A percentile compares a stretch with the other conserved stretches of the same genome.
Evolutionary conservation across 2,888 invertebrate genomes (phyloP).

Genomic region (Campoplex capitator): DNA sequence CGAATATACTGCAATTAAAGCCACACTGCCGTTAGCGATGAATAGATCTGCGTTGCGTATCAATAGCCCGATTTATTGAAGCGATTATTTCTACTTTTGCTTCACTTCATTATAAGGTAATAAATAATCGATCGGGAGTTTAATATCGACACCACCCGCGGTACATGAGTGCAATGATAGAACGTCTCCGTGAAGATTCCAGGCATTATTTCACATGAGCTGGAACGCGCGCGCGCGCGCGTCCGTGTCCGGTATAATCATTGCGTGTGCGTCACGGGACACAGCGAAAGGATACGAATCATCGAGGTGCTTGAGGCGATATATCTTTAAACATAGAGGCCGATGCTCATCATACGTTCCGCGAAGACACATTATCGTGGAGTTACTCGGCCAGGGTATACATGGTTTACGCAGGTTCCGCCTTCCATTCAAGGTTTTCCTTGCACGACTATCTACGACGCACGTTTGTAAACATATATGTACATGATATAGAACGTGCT

Average conservation of each 20-base stretch:
- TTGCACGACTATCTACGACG: conserved; percentile 23
- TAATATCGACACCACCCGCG: conserved; percentile 65
- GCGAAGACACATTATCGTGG: conserved; percentile 67
- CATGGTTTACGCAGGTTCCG: conserved; percentile 59
- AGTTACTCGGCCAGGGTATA: conserved; percentile 49
- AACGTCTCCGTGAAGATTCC: conserved; percentile 64
- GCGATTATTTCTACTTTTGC: background rate
- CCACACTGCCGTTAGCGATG: background rate
- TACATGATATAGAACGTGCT: conserved; percentile 2
- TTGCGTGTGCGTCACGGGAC: conserved; percentile 60
- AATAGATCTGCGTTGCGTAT: background rate
- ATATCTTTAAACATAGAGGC: conserved; percentile 68
- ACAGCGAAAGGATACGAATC: conserved; percentile 64
- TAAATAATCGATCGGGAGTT: conserved; percentile 66
- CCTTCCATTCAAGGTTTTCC: conserved; percentile 64
- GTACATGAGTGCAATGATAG: conserved; percentile 51
- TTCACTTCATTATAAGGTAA: conserved; percentile 41
- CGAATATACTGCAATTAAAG: background rate
- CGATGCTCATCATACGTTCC: conserved; percentile 63
- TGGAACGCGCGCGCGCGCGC: background rate
- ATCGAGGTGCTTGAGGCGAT: conserved; percentile 65
- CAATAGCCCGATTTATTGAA: conserved; percentile 5
- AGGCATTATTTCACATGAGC: conserved; percentile 68
- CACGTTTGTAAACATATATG: background rate
- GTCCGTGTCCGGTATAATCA: background rate